Evolutionary conservation across 2,113 vertebrate species (phyloP).

Genomic region (Oreochromis tanganicae): DNA sequence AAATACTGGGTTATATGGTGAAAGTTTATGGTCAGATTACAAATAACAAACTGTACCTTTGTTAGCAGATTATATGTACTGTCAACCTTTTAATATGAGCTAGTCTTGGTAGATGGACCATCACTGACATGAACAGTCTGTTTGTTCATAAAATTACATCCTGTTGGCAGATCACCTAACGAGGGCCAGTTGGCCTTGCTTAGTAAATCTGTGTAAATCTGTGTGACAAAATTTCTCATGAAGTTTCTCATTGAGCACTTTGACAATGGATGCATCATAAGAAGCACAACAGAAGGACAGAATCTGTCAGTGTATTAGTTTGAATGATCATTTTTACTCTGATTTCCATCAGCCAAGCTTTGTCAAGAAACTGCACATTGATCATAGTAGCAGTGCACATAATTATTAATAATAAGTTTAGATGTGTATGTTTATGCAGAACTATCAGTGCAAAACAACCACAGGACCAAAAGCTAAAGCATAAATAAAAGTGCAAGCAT

Average conservation of each 20-base stretch:
- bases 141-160: background rate
- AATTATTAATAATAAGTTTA: background rate
- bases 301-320: background rate
- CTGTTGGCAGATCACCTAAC: no score
- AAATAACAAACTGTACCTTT: background rate
- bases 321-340: background rate
- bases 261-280: background rate
- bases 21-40: background rate
- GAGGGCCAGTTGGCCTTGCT: no score
- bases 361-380: background rate
- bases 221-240: no score
- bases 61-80: background rate
- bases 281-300: background rate
- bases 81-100: background rate
- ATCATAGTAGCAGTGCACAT: background rate
- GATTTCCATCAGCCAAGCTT: background rate
- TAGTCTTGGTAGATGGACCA: background rate
- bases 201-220: no score
- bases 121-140: background rate
- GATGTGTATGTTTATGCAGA: background rate
- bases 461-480: background rate
- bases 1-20: background rate
- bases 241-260: background rate
- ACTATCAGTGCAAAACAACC: background rate
- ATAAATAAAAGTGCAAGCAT: background rate